phyloP scores from a whole-genome alignment of 2,113 vertebrate genomes.

The Periophthalmodon schlosseri region DNA sequence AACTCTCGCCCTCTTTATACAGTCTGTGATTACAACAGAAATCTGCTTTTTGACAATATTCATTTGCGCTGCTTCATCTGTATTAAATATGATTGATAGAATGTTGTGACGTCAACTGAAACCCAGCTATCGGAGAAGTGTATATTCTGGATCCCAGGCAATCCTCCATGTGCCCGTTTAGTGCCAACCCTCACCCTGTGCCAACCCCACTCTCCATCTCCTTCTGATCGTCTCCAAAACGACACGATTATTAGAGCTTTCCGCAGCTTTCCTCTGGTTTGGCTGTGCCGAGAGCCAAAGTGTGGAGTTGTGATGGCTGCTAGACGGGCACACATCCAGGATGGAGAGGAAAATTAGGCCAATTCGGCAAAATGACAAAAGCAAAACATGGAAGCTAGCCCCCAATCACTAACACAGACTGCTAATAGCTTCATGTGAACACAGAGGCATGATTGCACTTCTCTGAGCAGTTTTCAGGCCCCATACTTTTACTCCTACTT shows the following conservation, averaged over 20 bases:
- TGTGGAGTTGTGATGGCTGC: not conserved
- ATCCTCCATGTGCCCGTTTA: not conserved
- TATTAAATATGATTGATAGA: too few species aligned
- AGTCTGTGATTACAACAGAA: too few species aligned
- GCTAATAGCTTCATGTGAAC: conserved; percentile 26
- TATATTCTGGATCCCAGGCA: too few species aligned
- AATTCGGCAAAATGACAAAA: not conserved
- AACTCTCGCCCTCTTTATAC: too few species aligned
- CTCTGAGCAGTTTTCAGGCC: too few species aligned
- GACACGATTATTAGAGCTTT: not conserved
- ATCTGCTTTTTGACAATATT: too few species aligned
- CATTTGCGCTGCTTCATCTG: too few species aligned
- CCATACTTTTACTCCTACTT: too few species aligned
- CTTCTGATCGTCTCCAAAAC: not conserved
- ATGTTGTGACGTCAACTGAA: too few species aligned
- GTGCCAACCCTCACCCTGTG: not conserved
- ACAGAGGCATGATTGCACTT: not conserved
- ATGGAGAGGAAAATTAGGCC: not conserved
- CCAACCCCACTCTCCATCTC: not conserved
- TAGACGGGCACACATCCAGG: not conserved
- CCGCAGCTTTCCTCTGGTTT: not conserved
- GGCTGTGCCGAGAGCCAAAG: not conserved
- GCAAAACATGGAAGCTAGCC: not conserved
- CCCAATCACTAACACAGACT: not conserved
- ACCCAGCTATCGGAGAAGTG: too few species aligned